phyloP scores from a whole-genome alignment of 2,888 invertebrate species.

The Drosophila quasianomalipes region DNA sequence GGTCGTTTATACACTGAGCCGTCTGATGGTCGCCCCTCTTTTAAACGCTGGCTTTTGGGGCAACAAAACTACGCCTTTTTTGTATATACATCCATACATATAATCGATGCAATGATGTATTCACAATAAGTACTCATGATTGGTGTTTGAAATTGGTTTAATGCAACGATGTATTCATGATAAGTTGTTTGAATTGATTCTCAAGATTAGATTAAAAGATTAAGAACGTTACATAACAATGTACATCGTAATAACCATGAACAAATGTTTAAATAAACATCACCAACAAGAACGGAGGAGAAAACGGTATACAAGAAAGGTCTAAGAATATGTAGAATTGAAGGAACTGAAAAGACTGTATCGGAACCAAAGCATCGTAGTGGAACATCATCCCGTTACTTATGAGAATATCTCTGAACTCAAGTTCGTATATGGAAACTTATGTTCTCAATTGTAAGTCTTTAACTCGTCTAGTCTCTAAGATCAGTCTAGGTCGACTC shows the following conservation, averaged over 20 bases:
- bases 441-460: no score
- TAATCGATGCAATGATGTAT: not conserved
- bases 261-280: not conserved
- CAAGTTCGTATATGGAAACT: no score
- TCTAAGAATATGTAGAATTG: not conserved
- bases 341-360: no score
- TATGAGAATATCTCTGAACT: no score
- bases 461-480: no score
- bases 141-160: slow-evolving; percentile 2
- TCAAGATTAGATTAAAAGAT: not conserved
- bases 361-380: no score
- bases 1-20: slow-evolving; percentile 38
- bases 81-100: not conserved
- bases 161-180: not conserved
- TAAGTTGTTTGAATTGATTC: not conserved
- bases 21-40: not conserved
- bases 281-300: not conserved
- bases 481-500: not conserved
- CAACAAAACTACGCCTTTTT: not conserved
- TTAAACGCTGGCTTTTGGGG: not conserved
- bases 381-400: no score
- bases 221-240: not conserved
- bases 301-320: not conserved
- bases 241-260: not conserved
- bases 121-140: not conserved